Base-by-base conservation (phyloP, 2,797 vertebrate species). In the Sarcoramphus papa region DNA sequence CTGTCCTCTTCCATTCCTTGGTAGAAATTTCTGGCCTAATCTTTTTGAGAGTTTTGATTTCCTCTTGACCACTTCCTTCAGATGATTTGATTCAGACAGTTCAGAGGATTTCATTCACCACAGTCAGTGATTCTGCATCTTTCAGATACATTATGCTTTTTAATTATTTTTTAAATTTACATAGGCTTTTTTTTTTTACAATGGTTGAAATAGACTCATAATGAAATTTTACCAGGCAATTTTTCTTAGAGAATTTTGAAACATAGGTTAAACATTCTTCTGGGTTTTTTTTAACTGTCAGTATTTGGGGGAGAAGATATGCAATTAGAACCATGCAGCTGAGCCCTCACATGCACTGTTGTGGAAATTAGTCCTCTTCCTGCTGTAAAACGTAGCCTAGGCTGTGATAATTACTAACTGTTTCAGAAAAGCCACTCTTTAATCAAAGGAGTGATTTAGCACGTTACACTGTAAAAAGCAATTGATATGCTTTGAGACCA, bases 401-500 rank as follows among this genome's bases (percentile, higher is more conserved):
- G 9, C n/a, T 75, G 31, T 85, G 63, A 41, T 88, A 63, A 76
- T 88, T 89, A 37, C 27, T 45, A 78, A 53, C 6, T 51, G 10
- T 54, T 77, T 72, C 50, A 83, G 35, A 83, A 87, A 83, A 93
- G 10, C n/a, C 24, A 6, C 28, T 53, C 14, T 73, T 78, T 86
- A 74, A 75, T 81, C 48, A 96, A 82, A 69, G 12, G 21, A 56
- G 11, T 57, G 31, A 45, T 63, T 82, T 93, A 85, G 9, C 50
- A 87, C 68, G 35, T 75, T 62, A 88, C 63, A 28, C 64, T 95
- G 16, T 88, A 68, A 95, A 96, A 80, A 92, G 40, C 7, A 95
- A 76, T 56, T 51, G 6, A 50, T 96, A 76, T 48, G 37, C 75
- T 96, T 97, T 79, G 64, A 91, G 62, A 94, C 60, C 53, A 90